Evolutionary conservation across 2,888 invertebrate species (phyloP), one percentile per base, ranked within the genome.

Genomic region (Marronus borbonicus): DNA sequence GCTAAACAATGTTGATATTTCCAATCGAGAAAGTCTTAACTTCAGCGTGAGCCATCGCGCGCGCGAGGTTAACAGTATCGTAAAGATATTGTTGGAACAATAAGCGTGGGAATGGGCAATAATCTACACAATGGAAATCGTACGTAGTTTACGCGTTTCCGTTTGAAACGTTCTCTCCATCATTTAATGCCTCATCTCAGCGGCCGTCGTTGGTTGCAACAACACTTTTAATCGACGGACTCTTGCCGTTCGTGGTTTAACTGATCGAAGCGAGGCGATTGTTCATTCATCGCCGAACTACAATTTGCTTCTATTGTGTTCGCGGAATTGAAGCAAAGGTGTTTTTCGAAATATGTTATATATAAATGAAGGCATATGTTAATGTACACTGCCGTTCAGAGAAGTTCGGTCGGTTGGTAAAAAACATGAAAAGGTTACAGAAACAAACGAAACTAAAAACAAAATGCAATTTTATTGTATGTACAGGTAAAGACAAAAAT

Each of bases 1-100:
- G 7, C 39, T 5, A 55, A 55, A 55, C 14, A 1, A 20, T 8
- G n/a, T 14, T 55, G 2, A n/a, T 14, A 17, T n/a, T 55, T 55
- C 55, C n/a, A 55, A 55, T n/a, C 2, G 55, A 17, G 55, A 44
- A 12, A 5, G 31, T 52, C 12, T 44, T 12, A 7, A 12, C 44
- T 12, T 44, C 8, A 44, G 44, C 8, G 44, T 8, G 44, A 44
- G 12, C 44, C 44, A 12, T 44, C 44, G 12, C 44, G 44, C 44
- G 44, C 55, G 55, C 55, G n/a, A n/a, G 55, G 55, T 55, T 55
- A 55, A 55, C 55, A 55, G 55, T 55, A 55, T 55, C 55, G 55
- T 55, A 55, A 55, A 55, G 55, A 55, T 55, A 55, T 55, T 55
- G 55, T 20, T 55, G 55, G 55, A 55, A 55, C 55, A 55, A 55